Evolutionary conservation across 2,888 invertebrate genomes (phyloP).

Genomic region (Loripinus fragilis): DNA sequence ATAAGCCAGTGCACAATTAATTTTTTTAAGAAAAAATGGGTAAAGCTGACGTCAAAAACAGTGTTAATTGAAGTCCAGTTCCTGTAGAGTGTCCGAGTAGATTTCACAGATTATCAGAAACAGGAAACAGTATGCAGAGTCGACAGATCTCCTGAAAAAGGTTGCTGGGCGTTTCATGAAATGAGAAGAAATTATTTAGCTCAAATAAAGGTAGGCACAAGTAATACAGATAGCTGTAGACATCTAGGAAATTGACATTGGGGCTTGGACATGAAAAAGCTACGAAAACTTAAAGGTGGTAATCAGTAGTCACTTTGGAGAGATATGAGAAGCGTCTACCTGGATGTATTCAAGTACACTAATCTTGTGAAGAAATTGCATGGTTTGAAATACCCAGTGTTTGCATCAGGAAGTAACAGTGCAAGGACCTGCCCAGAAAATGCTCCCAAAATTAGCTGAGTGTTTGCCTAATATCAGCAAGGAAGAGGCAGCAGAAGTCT

Average conservation of each 20-base stretch:
- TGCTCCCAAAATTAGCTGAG: conserved; percentile 2
- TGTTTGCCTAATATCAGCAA: conserved; percentile 7
- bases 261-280: conserved; percentile 5
- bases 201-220: background rate
- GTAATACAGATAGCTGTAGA: conserved; percentile 12
- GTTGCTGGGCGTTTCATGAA: conserved; percentile 20
- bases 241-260: conserved; percentile 24
- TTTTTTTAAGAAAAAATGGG: conserved; percentile 24
- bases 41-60: conserved; percentile 12
- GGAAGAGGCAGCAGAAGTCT: too few relatives aligned
- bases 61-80: background rate
- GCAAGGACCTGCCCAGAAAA: conserved; percentile 12
- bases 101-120: conserved; percentile 34
- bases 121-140: conserved; percentile 17
- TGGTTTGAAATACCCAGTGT: conserved; percentile 25
- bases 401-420: conserved; percentile 32
- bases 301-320: conserved; percentile 11
- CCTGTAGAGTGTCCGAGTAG: conserved; percentile 9
- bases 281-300: conserved; percentile 18
- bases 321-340: conserved; percentile 26
- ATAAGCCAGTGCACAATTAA: conserved; percentile 16
- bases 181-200: background rate
- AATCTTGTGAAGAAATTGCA: conserved; percentile 24
- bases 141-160: conserved; percentile 13
- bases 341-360: conserved; percentile 21